Conservation (phyloP, 2,797 vertebrate genomes). For the Aldrovandia affinis region DNA sequence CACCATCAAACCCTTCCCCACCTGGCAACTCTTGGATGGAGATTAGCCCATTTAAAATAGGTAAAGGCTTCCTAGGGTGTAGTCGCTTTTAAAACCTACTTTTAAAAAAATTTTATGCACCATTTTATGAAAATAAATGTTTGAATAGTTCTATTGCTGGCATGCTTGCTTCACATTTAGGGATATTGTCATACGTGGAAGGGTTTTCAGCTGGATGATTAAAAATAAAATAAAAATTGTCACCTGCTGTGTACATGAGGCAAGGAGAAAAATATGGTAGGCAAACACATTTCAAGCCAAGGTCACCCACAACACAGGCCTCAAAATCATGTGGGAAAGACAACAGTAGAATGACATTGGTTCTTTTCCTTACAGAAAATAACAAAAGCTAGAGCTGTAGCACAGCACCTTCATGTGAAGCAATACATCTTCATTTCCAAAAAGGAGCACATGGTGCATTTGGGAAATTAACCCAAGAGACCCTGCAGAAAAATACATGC, state of each 20-base stretch:
- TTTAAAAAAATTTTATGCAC: background rate
- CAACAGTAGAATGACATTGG: background rate
- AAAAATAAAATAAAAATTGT: constrained; percentile 2
- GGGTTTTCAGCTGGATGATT: background rate
- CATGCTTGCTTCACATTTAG: background rate
- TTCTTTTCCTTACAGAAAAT: background rate
- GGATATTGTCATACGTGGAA: background rate
- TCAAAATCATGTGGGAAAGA: background rate
- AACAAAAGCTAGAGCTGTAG: background rate
- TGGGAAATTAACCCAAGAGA: background rate
- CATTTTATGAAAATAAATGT: background rate
- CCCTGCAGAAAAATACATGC: background rate
- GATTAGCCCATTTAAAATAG: background rate
- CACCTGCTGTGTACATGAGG: background rate
- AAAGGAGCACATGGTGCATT: constrained; percentile 1
- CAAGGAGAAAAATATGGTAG: background rate
- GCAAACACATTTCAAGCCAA: background rate
- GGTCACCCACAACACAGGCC: background rate
- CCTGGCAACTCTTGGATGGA: background rate
- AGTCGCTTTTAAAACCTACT: background rate
- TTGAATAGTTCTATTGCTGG: background rate
- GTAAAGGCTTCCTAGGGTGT: background rate
- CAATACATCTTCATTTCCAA: background rate
- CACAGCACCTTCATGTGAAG: background rate
- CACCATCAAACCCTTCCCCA: constrained; percentile 9